Evolutionary conservation across 2,888 invertebrate genomes (phyloP).

Genomic region (Periphyllus acericola): DNA sequence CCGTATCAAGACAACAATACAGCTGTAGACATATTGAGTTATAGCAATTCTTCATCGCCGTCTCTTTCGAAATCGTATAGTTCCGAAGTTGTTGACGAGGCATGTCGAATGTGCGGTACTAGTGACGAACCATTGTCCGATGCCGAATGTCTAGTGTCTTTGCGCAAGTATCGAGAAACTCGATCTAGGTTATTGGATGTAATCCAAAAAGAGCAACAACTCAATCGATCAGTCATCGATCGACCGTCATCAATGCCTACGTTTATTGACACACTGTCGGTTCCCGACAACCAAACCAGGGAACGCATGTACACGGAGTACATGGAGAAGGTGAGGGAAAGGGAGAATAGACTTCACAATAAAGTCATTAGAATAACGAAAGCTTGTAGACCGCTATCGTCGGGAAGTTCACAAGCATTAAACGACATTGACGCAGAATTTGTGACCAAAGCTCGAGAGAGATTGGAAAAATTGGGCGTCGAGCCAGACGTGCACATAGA

Average conservation of each 20-base stretch:
- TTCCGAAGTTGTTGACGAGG: conserved; percentile 45
- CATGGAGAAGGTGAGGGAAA: conserved; percentile 80
- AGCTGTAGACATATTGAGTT: conserved; percentile 23
- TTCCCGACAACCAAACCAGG: conserved; percentile 60
- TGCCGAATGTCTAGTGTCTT: conserved; percentile 64
- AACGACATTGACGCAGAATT: conserved; percentile 61
- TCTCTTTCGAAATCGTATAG: conserved; percentile 11
- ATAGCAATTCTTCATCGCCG: neutral
- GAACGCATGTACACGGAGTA: conserved; percentile 83
- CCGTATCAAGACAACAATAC: neutral
- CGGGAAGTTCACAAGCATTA: neutral
- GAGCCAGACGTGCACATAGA: conserved; percentile 72
- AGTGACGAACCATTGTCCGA: conserved; percentile 64
- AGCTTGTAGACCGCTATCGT: conserved; percentile 64
- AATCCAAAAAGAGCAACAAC: conserved; percentile 66
- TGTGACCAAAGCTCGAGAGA: conserved; percentile 60
- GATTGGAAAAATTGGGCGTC: conserved; percentile 61
- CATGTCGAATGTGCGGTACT: conserved; percentile 54
- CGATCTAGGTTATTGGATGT: conserved; percentile 66
- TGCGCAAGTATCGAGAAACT: conserved; percentile 64
- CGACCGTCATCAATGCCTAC: conserved; percentile 44
- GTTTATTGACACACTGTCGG: conserved; percentile 56
- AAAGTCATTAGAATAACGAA: conserved; percentile 83
- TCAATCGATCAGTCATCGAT: conserved; percentile 54
- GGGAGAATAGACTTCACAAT: conserved; percentile 80